Evolutionary conservation across 2,888 invertebrate genomes (phyloP).

Genomic region (Mycogona germanica): DNA sequence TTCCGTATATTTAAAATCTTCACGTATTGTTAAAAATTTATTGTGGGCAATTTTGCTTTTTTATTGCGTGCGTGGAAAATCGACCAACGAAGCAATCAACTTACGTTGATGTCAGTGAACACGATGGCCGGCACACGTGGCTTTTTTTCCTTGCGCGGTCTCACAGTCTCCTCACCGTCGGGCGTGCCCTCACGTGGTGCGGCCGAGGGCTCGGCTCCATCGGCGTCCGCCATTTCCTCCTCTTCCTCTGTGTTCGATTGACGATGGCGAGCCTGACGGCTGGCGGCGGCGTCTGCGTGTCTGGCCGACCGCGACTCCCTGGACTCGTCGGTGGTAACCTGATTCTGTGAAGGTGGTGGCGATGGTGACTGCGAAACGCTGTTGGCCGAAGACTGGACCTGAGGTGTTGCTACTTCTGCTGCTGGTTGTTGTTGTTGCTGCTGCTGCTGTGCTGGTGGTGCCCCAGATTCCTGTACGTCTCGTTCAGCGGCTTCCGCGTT

Average conservation of each 20-base stretch:
- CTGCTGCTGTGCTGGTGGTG: background rate
- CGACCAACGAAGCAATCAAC: too few species aligned
- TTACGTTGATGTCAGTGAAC: conserved; percentile 27
- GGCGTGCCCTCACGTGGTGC: background rate
- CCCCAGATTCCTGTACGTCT: background rate
- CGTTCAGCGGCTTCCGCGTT: background rate
- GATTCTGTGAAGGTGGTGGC: too few species aligned
- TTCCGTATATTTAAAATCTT: too few species aligned
- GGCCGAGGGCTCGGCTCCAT: background rate
- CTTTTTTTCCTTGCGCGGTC: conserved; percentile 18
- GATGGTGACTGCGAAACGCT: too few species aligned
- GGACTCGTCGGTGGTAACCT: too few species aligned
- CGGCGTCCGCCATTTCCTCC: background rate
- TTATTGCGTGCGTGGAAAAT: too few species aligned
- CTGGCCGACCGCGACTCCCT: background rate
- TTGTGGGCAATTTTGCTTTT: too few species aligned
- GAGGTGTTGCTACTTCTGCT: background rate
- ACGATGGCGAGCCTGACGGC: background rate
- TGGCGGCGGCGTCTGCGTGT: background rate
- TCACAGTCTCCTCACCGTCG: conserved; percentile 11
- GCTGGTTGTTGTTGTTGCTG: background rate
- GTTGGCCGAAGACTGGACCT: too few species aligned
- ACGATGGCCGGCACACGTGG: conserved; percentile 25
- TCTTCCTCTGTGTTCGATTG: background rate
- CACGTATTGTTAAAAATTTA: too few species aligned